Conservation (phyloP, 2,113 vertebrate species). For the Catharus minimus region DNA sequence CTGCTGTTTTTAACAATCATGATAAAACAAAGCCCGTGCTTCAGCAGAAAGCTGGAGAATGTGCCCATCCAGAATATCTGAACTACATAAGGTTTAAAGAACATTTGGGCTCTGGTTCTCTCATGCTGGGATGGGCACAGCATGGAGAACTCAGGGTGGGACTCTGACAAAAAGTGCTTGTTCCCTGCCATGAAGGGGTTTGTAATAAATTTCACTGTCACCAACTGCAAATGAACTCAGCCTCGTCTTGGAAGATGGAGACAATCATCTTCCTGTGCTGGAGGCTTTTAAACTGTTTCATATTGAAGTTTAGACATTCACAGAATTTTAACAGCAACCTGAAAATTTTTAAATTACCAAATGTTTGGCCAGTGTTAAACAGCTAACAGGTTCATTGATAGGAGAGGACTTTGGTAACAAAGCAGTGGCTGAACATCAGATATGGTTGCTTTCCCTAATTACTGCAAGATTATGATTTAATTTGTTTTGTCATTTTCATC, state of each 20-base stretch:
- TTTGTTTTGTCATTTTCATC: background rate
- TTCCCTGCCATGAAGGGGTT: accelerated
- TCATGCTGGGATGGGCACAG: background rate
- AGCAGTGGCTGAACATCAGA: background rate
- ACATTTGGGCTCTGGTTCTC: background rate
- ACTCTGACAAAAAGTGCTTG: background rate
- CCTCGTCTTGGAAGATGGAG: background rate
- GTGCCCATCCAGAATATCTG: background rate
- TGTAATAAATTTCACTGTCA: background rate
- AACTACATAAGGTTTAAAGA: background rate
- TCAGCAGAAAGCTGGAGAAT: background rate
- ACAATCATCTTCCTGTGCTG: background rate
- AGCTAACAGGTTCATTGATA: accelerated
- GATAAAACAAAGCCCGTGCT: background rate
- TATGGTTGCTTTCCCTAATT: background rate
- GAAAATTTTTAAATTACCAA: background rate
- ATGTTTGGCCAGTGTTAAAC: background rate
- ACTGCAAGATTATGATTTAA: background rate
- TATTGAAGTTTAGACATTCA: background rate
- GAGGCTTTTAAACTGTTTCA: accelerated
- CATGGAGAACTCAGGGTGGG: background rate
- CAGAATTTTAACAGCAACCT: background rate
- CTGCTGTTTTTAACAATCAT: background rate
- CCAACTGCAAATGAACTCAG: background rate
- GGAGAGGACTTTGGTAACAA: background rate